Conservation (phyloP, 2,113 vertebrate species). For the Pithys albifrons region DNA sequence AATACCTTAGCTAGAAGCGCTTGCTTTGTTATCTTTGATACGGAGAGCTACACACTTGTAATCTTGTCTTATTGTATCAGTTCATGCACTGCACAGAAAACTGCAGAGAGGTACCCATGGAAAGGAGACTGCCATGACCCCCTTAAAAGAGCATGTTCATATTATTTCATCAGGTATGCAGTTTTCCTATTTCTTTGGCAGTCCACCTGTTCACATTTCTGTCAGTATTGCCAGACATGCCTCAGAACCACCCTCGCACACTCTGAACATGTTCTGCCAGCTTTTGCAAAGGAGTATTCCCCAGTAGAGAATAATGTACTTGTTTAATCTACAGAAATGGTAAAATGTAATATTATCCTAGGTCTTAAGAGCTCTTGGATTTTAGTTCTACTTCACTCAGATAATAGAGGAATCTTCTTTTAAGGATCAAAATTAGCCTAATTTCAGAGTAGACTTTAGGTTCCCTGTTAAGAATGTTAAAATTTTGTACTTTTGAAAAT, state of each 20-base stretch:
- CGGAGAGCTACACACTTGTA: neutral
- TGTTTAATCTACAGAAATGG: neutral
- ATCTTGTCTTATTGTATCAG: neutral
- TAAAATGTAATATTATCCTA: neutral
- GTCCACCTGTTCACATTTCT: neutral
- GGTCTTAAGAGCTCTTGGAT: neutral
- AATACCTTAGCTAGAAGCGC: neutral
- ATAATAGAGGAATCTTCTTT: neutral
- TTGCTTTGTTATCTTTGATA: neutral
- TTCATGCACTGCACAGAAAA: neutral
- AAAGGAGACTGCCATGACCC: neutral
- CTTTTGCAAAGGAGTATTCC: neutral
- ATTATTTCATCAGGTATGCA: neutral
- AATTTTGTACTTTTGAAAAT: neutral
- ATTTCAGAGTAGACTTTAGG: neutral
- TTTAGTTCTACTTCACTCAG: neutral
- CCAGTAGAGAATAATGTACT: neutral
- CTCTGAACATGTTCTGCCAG: neutral
- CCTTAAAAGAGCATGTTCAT: neutral
- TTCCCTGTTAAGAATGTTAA: neutral
- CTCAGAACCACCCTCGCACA: neutral
- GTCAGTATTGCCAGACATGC: accelerated
- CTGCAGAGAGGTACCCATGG: neutral
- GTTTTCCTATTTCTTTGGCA: neutral
- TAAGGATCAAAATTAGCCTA: neutral